These are phyloP conservation scores for Zonotrichia albicollis DNA, from an alignment of 2,797 vertebrate species.

Conservation along the genomic window DNA sequence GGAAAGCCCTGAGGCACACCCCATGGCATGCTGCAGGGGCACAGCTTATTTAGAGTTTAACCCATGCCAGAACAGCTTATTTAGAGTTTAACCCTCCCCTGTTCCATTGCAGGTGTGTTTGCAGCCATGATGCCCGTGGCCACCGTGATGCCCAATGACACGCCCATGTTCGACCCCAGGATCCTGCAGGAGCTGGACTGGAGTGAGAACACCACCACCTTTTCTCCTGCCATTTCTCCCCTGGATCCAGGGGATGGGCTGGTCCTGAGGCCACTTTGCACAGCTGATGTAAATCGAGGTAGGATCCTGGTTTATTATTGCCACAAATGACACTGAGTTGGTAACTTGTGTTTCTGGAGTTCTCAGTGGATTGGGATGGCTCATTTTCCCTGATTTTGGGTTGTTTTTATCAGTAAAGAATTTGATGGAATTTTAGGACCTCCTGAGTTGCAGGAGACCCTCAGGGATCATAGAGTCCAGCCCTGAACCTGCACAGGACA, in stretches of 20 bases:
- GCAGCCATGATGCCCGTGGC: conserved; percentile 66
- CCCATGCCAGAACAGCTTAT: too few relatives aligned
- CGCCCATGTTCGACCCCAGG: conserved; percentile 88
- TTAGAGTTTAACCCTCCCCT: neutral
- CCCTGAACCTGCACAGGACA: neutral
- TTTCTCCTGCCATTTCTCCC: conserved; percentile 89
- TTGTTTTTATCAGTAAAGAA: neutral
- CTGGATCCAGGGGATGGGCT: conserved; percentile 87
- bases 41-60: too few relatives aligned
- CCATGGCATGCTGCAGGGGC: rapidly evolving
- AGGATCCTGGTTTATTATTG: neutral
- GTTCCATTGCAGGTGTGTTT: neutral
- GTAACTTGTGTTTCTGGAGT: neutral
- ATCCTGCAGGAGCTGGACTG: conserved; percentile 92
- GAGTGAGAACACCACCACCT: conserved; percentile 83
- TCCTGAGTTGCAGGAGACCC: neutral
- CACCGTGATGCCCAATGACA: conserved; percentile 87
- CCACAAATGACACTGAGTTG: neutral
- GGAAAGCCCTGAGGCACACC: neutral
- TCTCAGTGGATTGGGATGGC: neutral
- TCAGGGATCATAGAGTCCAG: neutral
- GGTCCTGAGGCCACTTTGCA: conserved; percentile 89
- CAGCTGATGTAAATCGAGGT: conserved; percentile 91
- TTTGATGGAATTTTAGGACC: neutral
- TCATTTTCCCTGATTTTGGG: neutral